These are phyloP conservation scores for Crotalus horridus DNA, from an alignment of 2,113 vertebrate genomes.

Conservation along the genomic window DNA sequence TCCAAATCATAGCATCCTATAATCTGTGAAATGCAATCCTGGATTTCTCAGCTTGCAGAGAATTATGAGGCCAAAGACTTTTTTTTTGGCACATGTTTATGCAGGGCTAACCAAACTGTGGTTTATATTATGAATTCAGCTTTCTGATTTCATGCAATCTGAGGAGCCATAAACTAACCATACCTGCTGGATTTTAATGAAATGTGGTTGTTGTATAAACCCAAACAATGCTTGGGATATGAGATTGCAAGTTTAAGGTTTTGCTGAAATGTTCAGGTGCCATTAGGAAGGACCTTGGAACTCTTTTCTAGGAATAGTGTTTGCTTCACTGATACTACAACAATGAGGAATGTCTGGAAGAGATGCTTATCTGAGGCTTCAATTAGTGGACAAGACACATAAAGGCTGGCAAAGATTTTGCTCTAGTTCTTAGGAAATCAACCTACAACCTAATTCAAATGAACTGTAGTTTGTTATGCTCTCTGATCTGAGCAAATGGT, in stretches of 20 bases:
- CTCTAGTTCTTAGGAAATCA: background rate
- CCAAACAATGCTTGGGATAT: background rate
- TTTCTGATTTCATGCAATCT: background rate
- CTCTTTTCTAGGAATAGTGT: background rate
- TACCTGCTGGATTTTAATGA: background rate
- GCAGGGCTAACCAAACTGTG: background rate
- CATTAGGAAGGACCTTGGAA: background rate
- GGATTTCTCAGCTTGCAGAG: background rate
- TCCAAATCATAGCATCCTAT: too few relatives aligned
- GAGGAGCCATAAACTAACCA: background rate
- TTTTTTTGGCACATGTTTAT: background rate
- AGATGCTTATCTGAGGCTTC: background rate
- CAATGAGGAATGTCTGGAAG: background rate
- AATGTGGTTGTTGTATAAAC: background rate
- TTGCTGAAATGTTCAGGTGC: background rate
- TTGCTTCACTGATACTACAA: background rate
- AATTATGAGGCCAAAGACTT: background rate
- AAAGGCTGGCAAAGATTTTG: background rate
- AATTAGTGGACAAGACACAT: background rate
- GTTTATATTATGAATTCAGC: background rate
- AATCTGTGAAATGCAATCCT: background rate
- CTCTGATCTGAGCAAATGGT: background rate
- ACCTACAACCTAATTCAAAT: background rate
- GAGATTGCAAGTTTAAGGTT: background rate
- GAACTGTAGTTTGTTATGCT: background rate